Evolutionary conservation across 2,888 invertebrate genomes (phyloP), one percentile per base, ranked within the genome.

Genomic region (Rhorus exstirpatorius): DNA sequence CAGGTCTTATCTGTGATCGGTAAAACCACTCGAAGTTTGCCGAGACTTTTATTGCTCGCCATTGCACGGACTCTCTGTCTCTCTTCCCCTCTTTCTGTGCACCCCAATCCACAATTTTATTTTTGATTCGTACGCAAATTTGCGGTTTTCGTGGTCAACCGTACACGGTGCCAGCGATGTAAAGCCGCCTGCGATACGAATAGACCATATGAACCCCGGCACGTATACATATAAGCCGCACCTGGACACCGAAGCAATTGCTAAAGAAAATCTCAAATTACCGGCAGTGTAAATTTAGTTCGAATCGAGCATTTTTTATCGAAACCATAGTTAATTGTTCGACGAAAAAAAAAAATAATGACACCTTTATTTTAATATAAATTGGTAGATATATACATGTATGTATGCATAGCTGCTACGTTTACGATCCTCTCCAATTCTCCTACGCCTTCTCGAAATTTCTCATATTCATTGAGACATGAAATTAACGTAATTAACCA

Each of bases 1-100:
- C 82, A 77, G 82, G 75, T 82, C 82, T 83, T 84, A 85, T 85
- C 84, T 79, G 58, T 51, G 65, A 79, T 79, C 85, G 67, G 49
- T 67, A 75, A 76, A 76, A 84, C 51, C 70, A 79, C 70, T 46
- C 79, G 77, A 79, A 80, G 81, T 41, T 67, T 67, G 65, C 75
- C 79, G 79, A 65, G 79, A 83, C 81, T 86, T 85, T 86, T 85
- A 81, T 83, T 84, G 76, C 76, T 81, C 58, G 76, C 61, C 46
- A 77, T 79, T 84, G 44, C 67, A 70, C 63, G 31, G 58, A 35
- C 44, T 51, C 63, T 10, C 10, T 14, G 19, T 21, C 49, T 38
- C 26, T 35, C 60, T 61, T 8, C 26, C 10, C 58, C 35, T 38
- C 51, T 12, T 21, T 68, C 6, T 31, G 6, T 31, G 31, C 31